Percentiles rank a stretch among this genome's conserved stretches.
phyloP scores from a whole-genome alignment of 2,113 vertebrate genomes.

The Leptodactylus fuscus region DNA sequence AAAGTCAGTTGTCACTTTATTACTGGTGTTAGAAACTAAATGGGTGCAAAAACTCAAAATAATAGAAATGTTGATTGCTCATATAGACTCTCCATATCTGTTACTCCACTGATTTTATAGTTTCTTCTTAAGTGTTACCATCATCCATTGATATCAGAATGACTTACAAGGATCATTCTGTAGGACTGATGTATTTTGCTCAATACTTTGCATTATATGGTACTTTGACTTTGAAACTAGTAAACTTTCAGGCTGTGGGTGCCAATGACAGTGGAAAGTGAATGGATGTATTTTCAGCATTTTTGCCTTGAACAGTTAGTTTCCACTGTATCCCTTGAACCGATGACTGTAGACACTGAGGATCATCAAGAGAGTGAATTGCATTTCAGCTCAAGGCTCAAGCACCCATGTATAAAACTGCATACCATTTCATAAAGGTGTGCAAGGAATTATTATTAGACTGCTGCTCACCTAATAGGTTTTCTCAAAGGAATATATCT shows the following conservation, averaged over 20 bases:
- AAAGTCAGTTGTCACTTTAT: no score
- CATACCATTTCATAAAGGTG: not conserved
- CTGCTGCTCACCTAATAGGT: not conserved
- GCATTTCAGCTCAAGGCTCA: not conserved
- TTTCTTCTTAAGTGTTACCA: not conserved
- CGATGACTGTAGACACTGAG: not conserved
- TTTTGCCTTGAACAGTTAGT: no score
- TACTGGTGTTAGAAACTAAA: no score
- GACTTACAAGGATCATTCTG: not conserved
- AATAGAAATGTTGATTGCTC: no score
- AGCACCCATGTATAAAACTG: not conserved
- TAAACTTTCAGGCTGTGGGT: not conserved
- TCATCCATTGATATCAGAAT: not conserved
- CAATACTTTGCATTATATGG: not conserved
- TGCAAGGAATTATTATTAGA: not conserved
- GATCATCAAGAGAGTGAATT: not conserved
- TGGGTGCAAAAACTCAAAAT: no score
- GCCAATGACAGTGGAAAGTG: not conserved
- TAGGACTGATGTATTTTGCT: not conserved
- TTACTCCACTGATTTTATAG: not conserved
- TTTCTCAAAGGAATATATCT: not conserved
- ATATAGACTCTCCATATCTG: no score
- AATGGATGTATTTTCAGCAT: not conserved
- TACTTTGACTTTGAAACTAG: not conserved
- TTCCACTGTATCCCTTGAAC: not conserved